These are phyloP conservation scores for Cladorhizidae sp. DNA, from an alignment of 37 sponge, comb jelly and placozoan genomes.

Conservation along the genomic window DNA sequence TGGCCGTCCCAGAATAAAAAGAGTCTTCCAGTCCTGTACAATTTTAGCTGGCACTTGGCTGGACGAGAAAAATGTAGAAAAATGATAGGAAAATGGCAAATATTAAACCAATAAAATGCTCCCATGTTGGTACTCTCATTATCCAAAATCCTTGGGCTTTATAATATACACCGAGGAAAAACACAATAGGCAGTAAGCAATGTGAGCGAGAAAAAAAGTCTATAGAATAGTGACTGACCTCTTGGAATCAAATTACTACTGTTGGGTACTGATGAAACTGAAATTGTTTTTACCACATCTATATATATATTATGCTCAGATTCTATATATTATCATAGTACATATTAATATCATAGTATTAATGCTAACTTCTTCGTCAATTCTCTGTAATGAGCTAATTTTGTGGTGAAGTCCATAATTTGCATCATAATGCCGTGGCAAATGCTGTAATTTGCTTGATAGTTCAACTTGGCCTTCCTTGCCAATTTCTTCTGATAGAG, in stretches of 20 bases:
- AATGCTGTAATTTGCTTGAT: constrained; percentile 53
- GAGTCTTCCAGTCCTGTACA: constrained; percentile 82
- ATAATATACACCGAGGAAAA: too few relatives aligned
- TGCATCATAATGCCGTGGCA: constrained; percentile 63
- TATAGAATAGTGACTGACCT: too few relatives aligned
- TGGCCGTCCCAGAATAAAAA: constrained; percentile 73
- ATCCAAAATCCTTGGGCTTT: too few relatives aligned
- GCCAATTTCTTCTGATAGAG: constrained; percentile 36
- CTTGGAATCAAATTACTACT: not conserved
- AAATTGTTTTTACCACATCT: too few relatives aligned
- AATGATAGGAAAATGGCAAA: not conserved
- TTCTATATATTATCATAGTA: not conserved
- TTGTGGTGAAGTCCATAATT: constrained; percentile 75
- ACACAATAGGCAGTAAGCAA: too few relatives aligned
- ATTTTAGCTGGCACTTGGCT: constrained; percentile 78
- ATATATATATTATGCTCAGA: too few relatives aligned
- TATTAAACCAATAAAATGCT: too few relatives aligned
- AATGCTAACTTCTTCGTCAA: constrained; percentile 64
- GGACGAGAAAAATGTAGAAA: not conserved
- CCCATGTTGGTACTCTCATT: too few relatives aligned
- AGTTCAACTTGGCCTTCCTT: constrained; percentile 53
- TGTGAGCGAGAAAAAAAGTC: too few relatives aligned
- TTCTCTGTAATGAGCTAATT: constrained; percentile 76
- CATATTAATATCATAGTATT: not conserved
- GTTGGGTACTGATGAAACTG: not conserved